A percentile compares a stretch with the other conserved stretches of the same genome.
Conservation (phyloP, 2,888 invertebrate genomes). For the Parasteatoda lunata region DNA sequence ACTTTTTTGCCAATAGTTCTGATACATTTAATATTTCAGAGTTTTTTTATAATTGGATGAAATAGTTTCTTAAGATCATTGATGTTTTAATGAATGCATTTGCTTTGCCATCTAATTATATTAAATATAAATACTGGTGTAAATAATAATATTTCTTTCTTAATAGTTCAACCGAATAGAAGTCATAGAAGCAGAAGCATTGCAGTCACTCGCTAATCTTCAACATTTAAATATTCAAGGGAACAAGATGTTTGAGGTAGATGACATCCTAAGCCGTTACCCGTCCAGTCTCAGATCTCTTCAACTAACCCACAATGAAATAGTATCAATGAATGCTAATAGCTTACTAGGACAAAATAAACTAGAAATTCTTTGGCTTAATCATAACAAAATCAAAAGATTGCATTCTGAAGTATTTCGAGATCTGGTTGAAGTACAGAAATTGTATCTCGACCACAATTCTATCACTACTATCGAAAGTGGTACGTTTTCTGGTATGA, state of each 20-base stretch:
- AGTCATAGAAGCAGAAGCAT: slow-evolving; percentile 77
- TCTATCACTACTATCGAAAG: slow-evolving; percentile 85
- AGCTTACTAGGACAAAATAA: slow-evolving; percentile 83
- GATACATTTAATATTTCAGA: too few relatives aligned
- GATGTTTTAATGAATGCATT: too few relatives aligned
- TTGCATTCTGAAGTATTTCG: slow-evolving; percentile 84
- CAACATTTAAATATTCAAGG: slow-evolving; percentile 92
- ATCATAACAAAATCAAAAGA: slow-evolving; percentile 84
- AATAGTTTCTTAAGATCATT: too few relatives aligned
- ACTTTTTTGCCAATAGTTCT: too few relatives aligned
- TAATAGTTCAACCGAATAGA: slow-evolving; percentile 87
- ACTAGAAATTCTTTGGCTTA: slow-evolving; percentile 91
- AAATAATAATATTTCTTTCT: background rate
- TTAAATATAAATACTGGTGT: slow-evolving; percentile 82
- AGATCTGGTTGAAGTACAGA: slow-evolving; percentile 85
- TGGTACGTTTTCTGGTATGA: slow-evolving; percentile 85
- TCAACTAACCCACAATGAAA: slow-evolving; percentile 85
- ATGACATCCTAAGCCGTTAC: slow-evolving; percentile 81
- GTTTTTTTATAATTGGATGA: too few relatives aligned
- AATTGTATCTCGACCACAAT: slow-evolving; percentile 88
- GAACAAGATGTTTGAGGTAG: slow-evolving; percentile 84
- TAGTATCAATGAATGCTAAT: slow-evolving; percentile 85
- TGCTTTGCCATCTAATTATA: slow-evolving; percentile 75
- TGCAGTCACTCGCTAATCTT: slow-evolving; percentile 76
- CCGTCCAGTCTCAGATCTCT: slow-evolving; percentile 72